Base-by-base conservation (phyloP, 1,140 invertebrate genomes). In the Procambarus virginalis region DNA sequence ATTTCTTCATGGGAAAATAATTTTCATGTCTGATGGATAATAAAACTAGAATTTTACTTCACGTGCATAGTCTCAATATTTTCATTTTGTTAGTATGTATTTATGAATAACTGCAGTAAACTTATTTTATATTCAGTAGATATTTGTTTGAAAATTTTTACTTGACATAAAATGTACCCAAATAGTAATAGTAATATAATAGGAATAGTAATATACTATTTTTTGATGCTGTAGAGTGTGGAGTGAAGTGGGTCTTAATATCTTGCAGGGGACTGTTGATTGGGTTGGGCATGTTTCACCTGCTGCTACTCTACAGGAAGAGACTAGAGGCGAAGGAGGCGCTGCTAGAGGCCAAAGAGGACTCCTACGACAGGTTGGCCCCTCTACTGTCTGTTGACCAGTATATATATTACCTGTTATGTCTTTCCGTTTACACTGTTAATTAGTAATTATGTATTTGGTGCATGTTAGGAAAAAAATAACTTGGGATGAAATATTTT, bases 281-380 rank as follows among this genome's bases (percentile, higher is more conserved):
- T 8, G 20, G 9, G 45, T 75, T 89, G 20, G 2, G 87, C 0
- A 12, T 89, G 12, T 73, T 84, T 22, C 87, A 89, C 20, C 87
- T 89, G 3, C 87, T 89, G 2, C 81, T 89, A 9, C 80, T 89
- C 14, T 83, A 64, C 80, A 83, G 48, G 60, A 89, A 51, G 81
- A 83, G 64, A 45, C 46, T 89, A 81, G 87, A 84, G 9, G 58
- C 81, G n/a, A 83, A 84, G 81, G 87, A 89, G 46, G 87, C 87
- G 55, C 58, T 89, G 22, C 80, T 89, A 17, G 81, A 89, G 55
- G 73, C 81, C 73, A 84, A 76, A 48, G 87, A 89, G n/a, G 87
- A 89, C 10, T 89, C 87, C 8, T 89, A 89, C 70, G 87, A 89
- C 73, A 89, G 87, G 87, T 89, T 14, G 55, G 55, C 12, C 2